Evolutionary conservation across 2,888 invertebrate genomes (phyloP), one percentile per base, ranked within the genome.

Genomic region (Drosophila subsilvestris): DNA sequence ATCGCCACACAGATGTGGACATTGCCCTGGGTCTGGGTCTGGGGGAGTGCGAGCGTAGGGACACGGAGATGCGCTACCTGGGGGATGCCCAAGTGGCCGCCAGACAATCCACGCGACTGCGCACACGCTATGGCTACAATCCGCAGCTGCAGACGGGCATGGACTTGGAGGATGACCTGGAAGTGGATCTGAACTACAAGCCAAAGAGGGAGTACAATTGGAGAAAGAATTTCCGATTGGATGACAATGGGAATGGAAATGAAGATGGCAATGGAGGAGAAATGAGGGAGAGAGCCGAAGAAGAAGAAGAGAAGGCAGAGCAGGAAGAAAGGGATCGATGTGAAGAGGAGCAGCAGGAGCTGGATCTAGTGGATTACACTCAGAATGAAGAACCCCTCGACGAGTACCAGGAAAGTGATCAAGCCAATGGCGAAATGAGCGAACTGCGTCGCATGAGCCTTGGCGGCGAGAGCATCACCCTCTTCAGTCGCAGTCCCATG

Each of bases 121-220:
- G 92, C 9, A 90, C 91, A 0, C 89, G 92, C 2, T 92, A 91
- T 49, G 92, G 92, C 0, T 90, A 90, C 22, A 86, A 82, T 43
- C 90, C 92, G 0, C 80, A 90, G 12, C 63, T 90, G 7, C 87
- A 89, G 37, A 72, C 71, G 2, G 84, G 55, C 4, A 2, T 14
- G 37, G 68, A 49, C 25, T 61, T 29, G n/a, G 81, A 57, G n/a
- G 80, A 89, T 27, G 89, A 90, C 27, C 62, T 86, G 1, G 90
- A 91, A 8, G 88, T 91, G 4, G 91, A 92, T 59, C 37, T 92
- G 12, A 90, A 90, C 32, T 91, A 91, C 54, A 89, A 78, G n/a
- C 92, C 92, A 0, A 91, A 89, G 44, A 76, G 80, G n/a, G 92
- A 92, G 50, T 92, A 92, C 62, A 92, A 92, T 45, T 92, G 92